Percentiles rank a stretch among this genome's conserved stretches.
phyloP scores from a whole-genome alignment of 2,113 vertebrate genomes.

The Pollimyrus isidori region DNA sequence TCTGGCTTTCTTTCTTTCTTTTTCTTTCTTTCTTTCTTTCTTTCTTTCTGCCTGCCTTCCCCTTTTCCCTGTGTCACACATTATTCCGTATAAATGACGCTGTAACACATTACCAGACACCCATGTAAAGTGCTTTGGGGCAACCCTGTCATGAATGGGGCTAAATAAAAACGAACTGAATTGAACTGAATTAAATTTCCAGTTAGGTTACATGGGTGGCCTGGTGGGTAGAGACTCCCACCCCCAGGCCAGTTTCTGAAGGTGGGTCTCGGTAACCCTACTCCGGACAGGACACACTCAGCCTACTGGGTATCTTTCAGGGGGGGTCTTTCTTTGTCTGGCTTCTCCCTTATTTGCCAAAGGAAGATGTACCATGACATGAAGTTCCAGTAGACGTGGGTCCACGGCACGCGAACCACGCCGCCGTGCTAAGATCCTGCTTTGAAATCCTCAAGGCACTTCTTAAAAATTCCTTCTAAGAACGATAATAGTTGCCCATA shows the following conservation, averaged over 20 bases:
- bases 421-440: neutral
- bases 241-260: neutral
- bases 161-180: neutral
- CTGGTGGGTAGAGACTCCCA: neutral
- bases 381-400: neutral
- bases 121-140: neutral
- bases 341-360: neutral
- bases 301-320: neutral
- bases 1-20: neutral
- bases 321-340: neutral
- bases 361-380: neutral
- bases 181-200: neutral
- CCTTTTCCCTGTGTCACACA: neutral
- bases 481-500: neutral
- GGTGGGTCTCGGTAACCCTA: neutral
- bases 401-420: neutral
- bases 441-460: neutral
- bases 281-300: neutral
- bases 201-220: neutral
- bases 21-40: too few species aligned
- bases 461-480: neutral
- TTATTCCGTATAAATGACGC: neutral
- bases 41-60: too few species aligned
- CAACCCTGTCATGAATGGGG: neutral
- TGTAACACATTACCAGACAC: neutral